phyloP scores from a whole-genome alignment of 2,888 invertebrate species.

The Lordiphosa andalusiaca region DNA sequence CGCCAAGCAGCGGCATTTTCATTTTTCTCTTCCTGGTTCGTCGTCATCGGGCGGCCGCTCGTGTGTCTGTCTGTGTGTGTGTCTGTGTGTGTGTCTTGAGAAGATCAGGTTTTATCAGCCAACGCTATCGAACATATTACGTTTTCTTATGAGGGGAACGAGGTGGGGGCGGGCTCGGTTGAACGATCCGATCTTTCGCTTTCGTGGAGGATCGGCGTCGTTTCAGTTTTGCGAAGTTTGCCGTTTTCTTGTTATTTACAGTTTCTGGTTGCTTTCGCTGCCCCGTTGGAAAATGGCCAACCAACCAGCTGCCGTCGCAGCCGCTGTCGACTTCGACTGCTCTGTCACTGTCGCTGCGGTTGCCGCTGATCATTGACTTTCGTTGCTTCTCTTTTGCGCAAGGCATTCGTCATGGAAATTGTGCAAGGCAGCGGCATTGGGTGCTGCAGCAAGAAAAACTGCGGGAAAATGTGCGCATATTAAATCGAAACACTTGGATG shows the following conservation, averaged over 20 bases:
- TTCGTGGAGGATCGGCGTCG: constrained; percentile 62
- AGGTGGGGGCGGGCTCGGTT: constrained; percentile 38
- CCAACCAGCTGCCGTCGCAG: constrained; percentile 48
- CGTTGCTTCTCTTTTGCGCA: constrained; percentile 60
- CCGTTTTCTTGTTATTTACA: constrained; percentile 67
- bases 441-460: constrained; percentile 32
- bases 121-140: constrained; percentile 63
- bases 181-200: constrained; percentile 50
- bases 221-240: constrained; percentile 28
- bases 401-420: constrained; percentile 68
- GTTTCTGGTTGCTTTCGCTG: constrained; percentile 66
- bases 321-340: constrained; percentile 31
- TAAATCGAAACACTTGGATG: constrained; percentile 20
- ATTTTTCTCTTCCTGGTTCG: constrained; percentile 79
- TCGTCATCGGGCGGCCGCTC: constrained; percentile 47
- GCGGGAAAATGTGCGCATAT: constrained; percentile 40
- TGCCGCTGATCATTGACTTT: constrained; percentile 76
- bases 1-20: constrained; percentile 57
- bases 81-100: constrained; percentile 31
- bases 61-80: constrained; percentile 23
- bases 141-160: constrained; percentile 27
- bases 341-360: constrained; percentile 22
- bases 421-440: constrained; percentile 41
- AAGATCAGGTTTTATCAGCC: constrained; percentile 73
- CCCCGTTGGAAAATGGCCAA: constrained; percentile 64